Evolutionary conservation across 35 echinoderm and acorn worm genomes (phyloP).

Genomic region (Heliocidaris tuberculata): DNA sequence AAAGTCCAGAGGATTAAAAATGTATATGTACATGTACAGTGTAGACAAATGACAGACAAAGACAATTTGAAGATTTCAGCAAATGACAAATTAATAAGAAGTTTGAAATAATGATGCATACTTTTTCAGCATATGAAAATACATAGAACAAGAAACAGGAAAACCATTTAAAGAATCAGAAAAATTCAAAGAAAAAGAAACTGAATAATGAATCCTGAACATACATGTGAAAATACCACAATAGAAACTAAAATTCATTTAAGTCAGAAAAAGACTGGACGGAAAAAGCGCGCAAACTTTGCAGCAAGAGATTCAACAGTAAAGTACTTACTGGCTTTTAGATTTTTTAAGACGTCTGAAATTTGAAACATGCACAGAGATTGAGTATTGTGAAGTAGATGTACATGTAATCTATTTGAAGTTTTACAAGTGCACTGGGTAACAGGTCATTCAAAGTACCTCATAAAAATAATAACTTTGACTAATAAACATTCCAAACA

Average conservation of each 20-base stretch:
- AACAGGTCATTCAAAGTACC: too few species aligned
- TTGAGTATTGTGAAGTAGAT: neutral
- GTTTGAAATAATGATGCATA: too few species aligned
- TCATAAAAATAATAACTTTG: too few species aligned
- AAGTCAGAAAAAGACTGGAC: neutral
- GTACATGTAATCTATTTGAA: too few species aligned
- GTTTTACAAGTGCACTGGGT: too few species aligned
- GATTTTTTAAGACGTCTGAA: conserved; percentile 26
- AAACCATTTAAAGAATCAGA: neutral
- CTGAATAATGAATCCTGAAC: neutral
- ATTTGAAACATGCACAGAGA: conserved; percentile 8
- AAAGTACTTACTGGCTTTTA: conserved; percentile 41
- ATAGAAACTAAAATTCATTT: too few species aligned
- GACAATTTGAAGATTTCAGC: too few species aligned
- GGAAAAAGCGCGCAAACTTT: neutral
- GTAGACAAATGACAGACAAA: too few species aligned
- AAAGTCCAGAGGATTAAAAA: too few species aligned
- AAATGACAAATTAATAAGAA: too few species aligned
- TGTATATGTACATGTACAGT: too few species aligned
- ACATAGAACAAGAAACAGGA: neutral
- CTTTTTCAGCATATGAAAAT: neutral
- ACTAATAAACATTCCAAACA: too few species aligned
- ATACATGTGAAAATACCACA: neutral
- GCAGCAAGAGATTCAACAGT: neutral
- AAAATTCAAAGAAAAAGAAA: neutral